Evolutionary conservation across 2,888 invertebrate species (phyloP).

Genomic region (Aphidoletes aphidimyza): DNA sequence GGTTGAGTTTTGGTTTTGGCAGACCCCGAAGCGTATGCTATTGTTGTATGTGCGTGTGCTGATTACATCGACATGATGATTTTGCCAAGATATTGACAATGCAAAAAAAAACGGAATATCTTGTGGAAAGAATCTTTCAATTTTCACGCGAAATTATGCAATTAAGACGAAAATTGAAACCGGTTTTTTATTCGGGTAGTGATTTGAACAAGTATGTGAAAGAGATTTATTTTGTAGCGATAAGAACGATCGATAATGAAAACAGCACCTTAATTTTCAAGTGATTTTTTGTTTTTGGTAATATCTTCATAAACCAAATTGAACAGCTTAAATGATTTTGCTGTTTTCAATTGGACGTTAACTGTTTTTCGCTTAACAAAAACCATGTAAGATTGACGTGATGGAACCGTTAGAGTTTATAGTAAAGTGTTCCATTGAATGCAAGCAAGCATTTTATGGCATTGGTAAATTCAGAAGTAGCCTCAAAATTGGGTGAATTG

Average conservation of each 20-base stretch:
- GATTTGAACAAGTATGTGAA: background rate
- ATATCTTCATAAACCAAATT: too few species aligned
- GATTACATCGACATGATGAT: background rate
- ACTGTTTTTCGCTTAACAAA: too few species aligned
- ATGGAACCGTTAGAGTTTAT: too few species aligned
- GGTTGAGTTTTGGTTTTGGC: background rate
- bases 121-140: background rate
- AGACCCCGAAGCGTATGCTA: background rate
- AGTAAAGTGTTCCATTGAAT: too few species aligned
- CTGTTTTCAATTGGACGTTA: too few species aligned
- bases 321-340: too few species aligned
- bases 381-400: too few species aligned
- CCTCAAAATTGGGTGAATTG: too few species aligned
- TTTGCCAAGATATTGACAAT: background rate
- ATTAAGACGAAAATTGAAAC: conserved; percentile 25
- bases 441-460: too few species aligned
- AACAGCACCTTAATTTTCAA: background rate
- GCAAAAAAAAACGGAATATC: background rate
- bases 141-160: background rate
- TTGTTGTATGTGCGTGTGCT: background rate
- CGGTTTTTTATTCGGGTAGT: background rate
- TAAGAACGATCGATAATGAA: background rate
- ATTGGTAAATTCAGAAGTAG: too few species aligned
- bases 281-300: background rate
- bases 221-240: background rate